Evolutionary conservation across 30 jellyfish, hydroid and myxozoan species (phyloP).

Genomic region (Turritopsis dohrnii): DNA sequence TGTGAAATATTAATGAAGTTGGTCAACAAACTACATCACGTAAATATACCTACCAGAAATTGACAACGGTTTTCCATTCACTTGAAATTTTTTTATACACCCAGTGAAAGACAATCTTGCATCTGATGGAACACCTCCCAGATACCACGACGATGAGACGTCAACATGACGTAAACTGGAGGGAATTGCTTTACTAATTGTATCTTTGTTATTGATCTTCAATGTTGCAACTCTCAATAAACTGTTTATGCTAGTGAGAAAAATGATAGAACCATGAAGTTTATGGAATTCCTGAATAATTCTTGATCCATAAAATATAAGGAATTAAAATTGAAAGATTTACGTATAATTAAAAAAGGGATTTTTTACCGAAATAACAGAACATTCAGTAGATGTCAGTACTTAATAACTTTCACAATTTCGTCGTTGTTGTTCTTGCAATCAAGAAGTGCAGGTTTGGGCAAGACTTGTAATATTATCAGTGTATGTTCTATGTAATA

Average conservation of each 20-base stretch:
- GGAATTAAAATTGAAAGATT: neutral
- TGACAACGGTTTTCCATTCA: constrained; percentile 55
- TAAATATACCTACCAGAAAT: constrained; percentile 42
- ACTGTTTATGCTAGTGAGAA: neutral
- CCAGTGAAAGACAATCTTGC: constrained; percentile 52
- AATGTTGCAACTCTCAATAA: constrained; percentile 32
- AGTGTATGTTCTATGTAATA: no score
- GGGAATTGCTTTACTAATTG: constrained; percentile 40
- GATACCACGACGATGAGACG: constrained; percentile 64
- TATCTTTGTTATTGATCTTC: constrained; percentile 38
- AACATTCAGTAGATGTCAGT: no score
- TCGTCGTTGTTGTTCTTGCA: no score
- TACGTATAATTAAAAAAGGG: no score
- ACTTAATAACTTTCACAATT: no score
- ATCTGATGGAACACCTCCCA: constrained; percentile 59
- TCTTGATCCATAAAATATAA: no score
- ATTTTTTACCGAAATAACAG: no score
- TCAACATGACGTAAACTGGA: constrained; percentile 56
- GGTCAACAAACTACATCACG: neutral
- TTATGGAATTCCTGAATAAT: no score
- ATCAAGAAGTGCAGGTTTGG: no score
- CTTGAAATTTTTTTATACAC: constrained; percentile 68
- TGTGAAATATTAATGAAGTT: no score
- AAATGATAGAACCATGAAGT: no score
- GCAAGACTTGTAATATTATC: no score